These are phyloP conservation scores for Galemys pyrenaicus DNA, from an alignment of 2,113 vertebrate species.

Conservation along the genomic window DNA sequence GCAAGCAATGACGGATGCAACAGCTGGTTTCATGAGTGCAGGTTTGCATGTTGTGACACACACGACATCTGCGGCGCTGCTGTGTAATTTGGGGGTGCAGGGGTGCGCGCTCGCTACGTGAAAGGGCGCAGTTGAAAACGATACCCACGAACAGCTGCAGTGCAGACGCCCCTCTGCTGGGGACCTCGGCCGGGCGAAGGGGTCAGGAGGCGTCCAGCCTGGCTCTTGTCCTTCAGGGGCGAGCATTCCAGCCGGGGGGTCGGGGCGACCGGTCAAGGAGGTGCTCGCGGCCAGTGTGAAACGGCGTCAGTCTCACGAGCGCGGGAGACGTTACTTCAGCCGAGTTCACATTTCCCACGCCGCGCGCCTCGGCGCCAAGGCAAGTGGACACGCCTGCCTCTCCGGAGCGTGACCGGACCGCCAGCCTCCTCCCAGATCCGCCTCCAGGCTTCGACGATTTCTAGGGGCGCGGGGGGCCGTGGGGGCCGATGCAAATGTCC, in stretches of 20 bases:
- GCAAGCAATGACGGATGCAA: too few species aligned
- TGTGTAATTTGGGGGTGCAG: not conserved
- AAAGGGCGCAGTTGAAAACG: not conserved
- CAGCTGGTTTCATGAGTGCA: too few species aligned
- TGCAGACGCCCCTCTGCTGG: not conserved
- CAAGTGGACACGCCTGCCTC: not conserved
- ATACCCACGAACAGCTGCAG: rapidly evolving
- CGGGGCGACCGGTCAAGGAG: not conserved
- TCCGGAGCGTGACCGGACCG: not conserved
- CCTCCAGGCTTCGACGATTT: not conserved
- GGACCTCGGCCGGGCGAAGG: not conserved
- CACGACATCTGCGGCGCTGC: not conserved
- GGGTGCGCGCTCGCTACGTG: not conserved
- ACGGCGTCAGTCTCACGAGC: not conserved
- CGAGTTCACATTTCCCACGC: rapidly evolving
- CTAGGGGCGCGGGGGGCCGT: too few species aligned
- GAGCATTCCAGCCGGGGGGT: not conserved
- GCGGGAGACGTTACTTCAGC: not conserved
- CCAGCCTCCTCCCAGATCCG: not conserved
- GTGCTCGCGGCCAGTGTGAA: not conserved
- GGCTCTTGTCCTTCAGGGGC: not conserved
- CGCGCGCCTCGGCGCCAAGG: not conserved
- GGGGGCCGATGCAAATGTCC: too few species aligned
- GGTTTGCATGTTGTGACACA: not conserved
- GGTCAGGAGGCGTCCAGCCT: not conserved